phyloP scores from a whole-genome alignment of 2,888 invertebrate species.

The Dinocampus coccinellae region DNA sequence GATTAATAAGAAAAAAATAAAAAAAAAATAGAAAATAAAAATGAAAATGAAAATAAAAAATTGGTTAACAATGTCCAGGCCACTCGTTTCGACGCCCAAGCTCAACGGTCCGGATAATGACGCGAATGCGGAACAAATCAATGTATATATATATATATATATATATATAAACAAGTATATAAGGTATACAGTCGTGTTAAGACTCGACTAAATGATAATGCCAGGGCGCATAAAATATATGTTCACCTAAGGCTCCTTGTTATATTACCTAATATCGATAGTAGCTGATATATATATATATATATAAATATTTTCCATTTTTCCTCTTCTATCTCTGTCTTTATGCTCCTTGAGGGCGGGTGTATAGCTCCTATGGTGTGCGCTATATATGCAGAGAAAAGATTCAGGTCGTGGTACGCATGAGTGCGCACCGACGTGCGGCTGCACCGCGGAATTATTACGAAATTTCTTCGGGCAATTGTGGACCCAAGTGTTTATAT shows the following conservation, averaged over 20 bases:
- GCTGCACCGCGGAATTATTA: slow-evolving; percentile 59
- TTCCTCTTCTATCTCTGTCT: neutral
- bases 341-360: slow-evolving; percentile 27
- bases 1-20: too few species aligned
- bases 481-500: slow-evolving; percentile 41
- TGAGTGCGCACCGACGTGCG: slow-evolving; percentile 57
- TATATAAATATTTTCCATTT: neutral
- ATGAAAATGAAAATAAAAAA: slow-evolving; percentile 1
- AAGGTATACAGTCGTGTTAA: neutral
- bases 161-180: neutral
- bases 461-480: slow-evolving; percentile 60
- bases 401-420: slow-evolving; percentile 67
- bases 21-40: too few species aligned
- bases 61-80: slow-evolving; percentile 13
- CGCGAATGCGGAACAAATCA: slow-evolving; percentile 37
- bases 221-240: slow-evolving; percentile 10
- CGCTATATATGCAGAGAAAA: slow-evolving; percentile 38
- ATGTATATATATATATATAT: neutral
- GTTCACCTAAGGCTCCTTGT: slow-evolving; percentile 26
- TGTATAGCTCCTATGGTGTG: slow-evolving; percentile 15
- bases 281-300: neutral
- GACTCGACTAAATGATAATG: slow-evolving; percentile 19
- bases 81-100: slow-evolving; percentile 10
- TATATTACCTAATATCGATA: slow-evolving; percentile 29
- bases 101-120: slow-evolving; percentile 41